Conservation (phyloP, 2,113 vertebrate genomes). For the Pelvicachromis taeniatus region DNA sequence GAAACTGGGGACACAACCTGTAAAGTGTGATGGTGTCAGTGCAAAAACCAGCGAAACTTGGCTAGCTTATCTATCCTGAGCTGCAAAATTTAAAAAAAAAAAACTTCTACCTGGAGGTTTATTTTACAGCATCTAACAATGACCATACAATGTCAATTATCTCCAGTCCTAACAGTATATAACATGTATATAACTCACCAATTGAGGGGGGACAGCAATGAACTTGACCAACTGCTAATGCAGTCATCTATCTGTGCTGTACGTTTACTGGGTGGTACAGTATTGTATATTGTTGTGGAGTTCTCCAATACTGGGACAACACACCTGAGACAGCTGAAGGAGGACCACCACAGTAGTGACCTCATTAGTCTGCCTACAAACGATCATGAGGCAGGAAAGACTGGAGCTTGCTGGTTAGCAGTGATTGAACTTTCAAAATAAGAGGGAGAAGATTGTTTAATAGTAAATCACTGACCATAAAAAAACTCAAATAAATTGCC, state of each 20-base stretch:
- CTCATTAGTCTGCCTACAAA: not conserved
- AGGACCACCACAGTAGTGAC: not conserved
- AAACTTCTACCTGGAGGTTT: not conserved
- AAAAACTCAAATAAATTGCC: not conserved
- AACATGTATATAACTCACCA: not conserved
- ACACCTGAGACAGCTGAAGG: not conserved
- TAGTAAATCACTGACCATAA: not conserved
- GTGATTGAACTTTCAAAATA: not conserved
- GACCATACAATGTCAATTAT: accelerated
- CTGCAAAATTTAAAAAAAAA: not conserved
- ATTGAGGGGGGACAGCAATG: not conserved
- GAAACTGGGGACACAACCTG: too few relatives aligned
- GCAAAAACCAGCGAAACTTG: too few relatives aligned
- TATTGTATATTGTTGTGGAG: not conserved
- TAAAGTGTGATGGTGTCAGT: too few relatives aligned
- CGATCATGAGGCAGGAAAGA: not conserved
- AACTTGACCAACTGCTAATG: not conserved
- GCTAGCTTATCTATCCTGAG: too few relatives aligned
- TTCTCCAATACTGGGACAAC: not conserved
- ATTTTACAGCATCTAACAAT: not conserved
- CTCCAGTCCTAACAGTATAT: accelerated
- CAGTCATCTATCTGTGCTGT: accelerated
- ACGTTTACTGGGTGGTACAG: not conserved
- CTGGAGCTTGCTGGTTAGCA: not conserved
- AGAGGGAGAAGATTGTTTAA: not conserved